Evolutionary conservation across 1,140 invertebrate species (phyloP), one percentile per base, ranked within the genome.

Genomic region (Yoshiicerus persimilis): DNA sequence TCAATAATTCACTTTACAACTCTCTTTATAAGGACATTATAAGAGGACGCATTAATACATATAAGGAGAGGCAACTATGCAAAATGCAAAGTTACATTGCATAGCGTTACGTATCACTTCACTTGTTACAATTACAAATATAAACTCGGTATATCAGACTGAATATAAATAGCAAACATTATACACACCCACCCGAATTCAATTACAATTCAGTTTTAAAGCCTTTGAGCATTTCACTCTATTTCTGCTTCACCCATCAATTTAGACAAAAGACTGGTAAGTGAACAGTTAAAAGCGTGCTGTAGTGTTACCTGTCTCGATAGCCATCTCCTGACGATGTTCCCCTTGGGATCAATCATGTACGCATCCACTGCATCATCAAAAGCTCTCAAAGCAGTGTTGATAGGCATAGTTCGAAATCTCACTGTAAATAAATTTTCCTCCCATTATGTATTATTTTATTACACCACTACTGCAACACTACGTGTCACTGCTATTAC

Each of bases 381-480:
- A 91, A 97, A 98, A 3, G 97, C 95, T 91, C 96, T 96, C 66
- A 98, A 92, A 90, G 97, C 96, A 0, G 96, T 97, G 91, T 97
- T 96, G 86, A 99, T 96, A 0, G 97, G 97, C 88, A 99, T 96
- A 1, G 96, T 95, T 32, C 98, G 94, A 92, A 99, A 98, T 80
- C 95, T 93, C 0, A 99, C 96, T 96, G 93, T 91, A 83, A 87
- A 80, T 80, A 80, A 80, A 80, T 80, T 80, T 32, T 23, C 16
- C 9, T 38, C 34, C 25, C 75, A 80, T 80, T 80, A 80, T 36
- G 4, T 16, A 56, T n/a, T n/a, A 56, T 56, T 56, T n/a, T n/a
- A 56, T 56, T 56, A n/a, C n/a, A n/a, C n/a, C 47, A 56, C 47
- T 56, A 56, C 39, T 41, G 16, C 47, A n/a, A n/a, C n/a, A n/a